Base-by-base conservation (phyloP, 2,797 vertebrate species). In the Benthosema pterotum region DNA sequence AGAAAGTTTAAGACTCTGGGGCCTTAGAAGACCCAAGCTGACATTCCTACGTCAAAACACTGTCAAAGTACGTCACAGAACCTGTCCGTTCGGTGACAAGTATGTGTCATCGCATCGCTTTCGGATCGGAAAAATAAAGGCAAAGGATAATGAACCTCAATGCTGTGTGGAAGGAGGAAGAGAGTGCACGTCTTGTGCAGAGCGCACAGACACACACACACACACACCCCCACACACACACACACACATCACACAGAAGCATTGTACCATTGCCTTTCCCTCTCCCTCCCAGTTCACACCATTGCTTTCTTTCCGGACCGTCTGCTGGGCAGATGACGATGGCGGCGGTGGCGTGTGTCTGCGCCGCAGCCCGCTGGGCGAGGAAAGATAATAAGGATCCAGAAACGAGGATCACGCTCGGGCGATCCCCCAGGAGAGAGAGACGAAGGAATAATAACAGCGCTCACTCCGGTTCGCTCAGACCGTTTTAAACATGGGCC, bases 371-470 rank as follows among this genome's bases (percentile, higher is more conserved):
- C 69, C 4, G 73, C 9, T 13, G 11, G 69, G 67, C 75, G 16
- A 4, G 63, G 71, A 67, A 75, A 76, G 83, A 85, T 80, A 78
- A 75, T 75, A 71, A 63, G 64, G 60, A 72, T 64, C 69, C 69
- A 74, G 57, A 68, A 66, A 46, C 43, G 67, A 77, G 74, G 73
- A 79, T 82, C 74, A 51, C 64, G 65, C 72, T 82, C 72, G 81
- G 65, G n/a, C n/a, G 72, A 74, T 82, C 76, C 76, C 83, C 71
- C n/a, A n/a, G n/a, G n/a, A n/a, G 75, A 19, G 56, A 65, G 64
- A 72, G 86, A 90, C 84, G 74, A 57, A 55, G 74, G 75, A 88
- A 89, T 86, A 86, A 87, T 88, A 80, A 83, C 71, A 87, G 80
- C 60, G 77, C 84, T 82, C n/a, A n/a, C n/a, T n/a, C n/a, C n/a